Base-by-base conservation (phyloP, 2,888 invertebrate species). In the Gibbula magus region DNA sequence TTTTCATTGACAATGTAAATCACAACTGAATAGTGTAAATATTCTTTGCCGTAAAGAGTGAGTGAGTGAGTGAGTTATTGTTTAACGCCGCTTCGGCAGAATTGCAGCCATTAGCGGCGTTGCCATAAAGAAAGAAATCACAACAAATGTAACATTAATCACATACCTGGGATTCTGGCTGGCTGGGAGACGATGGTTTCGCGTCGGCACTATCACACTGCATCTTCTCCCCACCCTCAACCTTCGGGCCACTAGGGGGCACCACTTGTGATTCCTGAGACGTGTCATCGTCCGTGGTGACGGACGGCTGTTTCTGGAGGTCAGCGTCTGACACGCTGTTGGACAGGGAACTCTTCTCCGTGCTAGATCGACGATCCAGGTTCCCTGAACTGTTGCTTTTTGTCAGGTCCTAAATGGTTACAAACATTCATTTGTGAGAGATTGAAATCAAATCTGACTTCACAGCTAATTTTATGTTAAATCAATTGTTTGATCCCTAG, bases 321-420 rank as follows among this genome's bases (percentile, higher is more conserved):
- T 85, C 86, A 8, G 86, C 82, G 78, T 89, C 88, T 0, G 87
- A 87, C 67, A 85, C 85, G 79, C 86, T 86, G 76, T 86, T 85
- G 45, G 85, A 29, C 45, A 86, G 74, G n/a, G 81, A 76, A 29
- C 83, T 79, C 2, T 53, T 70, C 39, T 83, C 82, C 61, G 86
- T 84, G 73, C 79, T 39, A 52, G 81, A 79, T 45, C 70, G 67
- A 45, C 81, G 77, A 8, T 83, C 78, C 20, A 81, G 75, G 79
- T 83, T 79, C 5, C 82, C 83, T 32, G 83, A n/a, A 81, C 86
- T 86, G 29, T 80, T 70, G 45, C 85, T 76, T n/a, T 75, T 82
- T 5, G 22, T 79, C 39, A 75, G 79, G 10, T 86, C 86, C 86
- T 87, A 66, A 8, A 81, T 25, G 66, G n/a, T 2, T 56, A 16